Conservation (phyloP, 2,888 invertebrate genomes). For the Molanna angustata region DNA sequence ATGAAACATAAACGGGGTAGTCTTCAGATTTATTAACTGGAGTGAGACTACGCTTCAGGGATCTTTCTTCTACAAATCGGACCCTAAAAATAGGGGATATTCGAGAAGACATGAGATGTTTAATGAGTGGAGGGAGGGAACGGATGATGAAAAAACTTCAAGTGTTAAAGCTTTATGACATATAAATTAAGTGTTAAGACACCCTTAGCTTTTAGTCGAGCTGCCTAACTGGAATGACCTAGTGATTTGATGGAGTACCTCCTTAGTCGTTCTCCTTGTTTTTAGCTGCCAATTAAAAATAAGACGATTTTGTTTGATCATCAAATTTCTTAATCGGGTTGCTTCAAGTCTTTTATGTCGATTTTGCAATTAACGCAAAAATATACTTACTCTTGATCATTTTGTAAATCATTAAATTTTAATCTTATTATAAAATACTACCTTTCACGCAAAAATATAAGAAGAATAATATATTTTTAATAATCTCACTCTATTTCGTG, state of each 20-base stretch:
- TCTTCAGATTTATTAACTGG: slow-evolving; percentile 31
- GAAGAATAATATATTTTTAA: too few relatives aligned
- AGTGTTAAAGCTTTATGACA: slow-evolving; percentile 17
- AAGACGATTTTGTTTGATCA: slow-evolving; percentile 12
- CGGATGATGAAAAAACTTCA: slow-evolving; percentile 14
- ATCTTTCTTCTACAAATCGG: slow-evolving; percentile 7
- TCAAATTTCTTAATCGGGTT: too few relatives aligned
- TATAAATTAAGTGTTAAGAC: slow-evolving; percentile 22
- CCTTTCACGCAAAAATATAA: too few relatives aligned
- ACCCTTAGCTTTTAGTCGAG: slow-evolving; percentile 8
- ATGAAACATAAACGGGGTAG: slow-evolving; percentile 31
- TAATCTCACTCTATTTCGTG: too few relatives aligned
- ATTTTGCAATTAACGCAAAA: too few relatives aligned
- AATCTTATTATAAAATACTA: too few relatives aligned
- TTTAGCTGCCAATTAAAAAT: too few relatives aligned
- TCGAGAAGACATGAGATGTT: slow-evolving; percentile 12
- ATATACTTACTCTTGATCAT: too few relatives aligned
- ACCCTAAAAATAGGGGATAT: slow-evolving; percentile 4
- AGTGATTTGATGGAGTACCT: too few relatives aligned
- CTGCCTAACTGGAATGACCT: slow-evolving; percentile 8
- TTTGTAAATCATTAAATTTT: too few relatives aligned
- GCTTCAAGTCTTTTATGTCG: too few relatives aligned
- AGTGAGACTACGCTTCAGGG: slow-evolving; percentile 25
- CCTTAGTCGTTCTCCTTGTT: too few relatives aligned
- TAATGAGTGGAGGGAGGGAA: slow-evolving; percentile 21